Evolutionary conservation across 2,888 invertebrate genomes (phyloP), one percentile per base, ranked within the genome.

Genomic region (Drosophila eohydei): DNA sequence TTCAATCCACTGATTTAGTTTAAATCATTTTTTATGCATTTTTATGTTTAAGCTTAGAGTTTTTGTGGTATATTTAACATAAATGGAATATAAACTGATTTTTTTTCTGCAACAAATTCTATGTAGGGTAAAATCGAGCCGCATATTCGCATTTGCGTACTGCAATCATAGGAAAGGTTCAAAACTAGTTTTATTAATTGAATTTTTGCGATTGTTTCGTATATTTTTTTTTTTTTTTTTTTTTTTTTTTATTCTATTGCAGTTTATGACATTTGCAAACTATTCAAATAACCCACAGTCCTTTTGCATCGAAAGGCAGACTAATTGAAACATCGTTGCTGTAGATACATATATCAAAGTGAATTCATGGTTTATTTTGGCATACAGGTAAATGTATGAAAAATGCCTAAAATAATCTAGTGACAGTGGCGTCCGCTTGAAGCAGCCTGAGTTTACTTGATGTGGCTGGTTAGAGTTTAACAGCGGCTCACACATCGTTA

Each of bases 401-500:
- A n/a, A 54, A 28, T 16, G 11, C 9, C 12, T 58, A 5, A 26
- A 59, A 21, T 12, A 14, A 14, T 32, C 16, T 21, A 21, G 16
- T 21, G 9, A n/a, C 12, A 34, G 11, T 2, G 32, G 6, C 28
- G n/a, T 4, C 1, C 26, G 7, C 44, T 73, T 73, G 16, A 70
- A 78, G 64, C 34, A 58, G 58, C 28, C 50, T 7, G 34, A 52
- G 51, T 48, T 61, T 34, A 14, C 48, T 36, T 54, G 44, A 54
- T 62, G 58, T 50, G 48, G 21, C 38, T 11, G 28, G 9, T 44
- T 48, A 61, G 62, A 58, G 62, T 67, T 70, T 70, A 81, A 67
- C 71, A 57, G 66, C 58, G 40, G 28, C 54, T 56, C 55, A 50
- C 60, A 63, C 54, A 68, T 76, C 72, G 71, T 80, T 81, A 83